Evolutionary conservation across 2,113 vertebrate genomes (phyloP), one percentile per base, ranked within the genome.

Genomic region (Hippopotamus amphibius): DNA sequence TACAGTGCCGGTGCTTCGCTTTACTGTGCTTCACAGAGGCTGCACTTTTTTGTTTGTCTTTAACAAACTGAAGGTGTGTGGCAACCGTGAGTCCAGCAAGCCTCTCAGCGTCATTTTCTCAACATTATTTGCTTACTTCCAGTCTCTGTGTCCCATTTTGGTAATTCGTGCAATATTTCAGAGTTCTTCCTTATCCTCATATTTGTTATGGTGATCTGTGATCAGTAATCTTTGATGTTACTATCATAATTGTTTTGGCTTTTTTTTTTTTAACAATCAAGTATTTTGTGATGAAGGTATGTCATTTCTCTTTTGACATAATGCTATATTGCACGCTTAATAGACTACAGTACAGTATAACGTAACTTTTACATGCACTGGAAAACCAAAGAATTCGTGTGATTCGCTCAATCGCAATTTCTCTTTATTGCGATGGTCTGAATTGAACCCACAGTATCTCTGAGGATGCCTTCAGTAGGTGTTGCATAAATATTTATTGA

Each of bases 401-500:
- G 53, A 80, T 14, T 80, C 13, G 5, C 21, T 80, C n/a, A 26
- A 41, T 24, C 57, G 33, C 13, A 57, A 57, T 80, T 80, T 57
- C 77, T 57, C 53, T 80, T 57, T 57, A 57, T 80, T 26, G 53
- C 15, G n/a, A 37, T 57, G 53, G 77, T 80, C 53, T 80, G 77
- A 57, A 57, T 80, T 55, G 77, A 80, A 80, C 77, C 53, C 13
- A 7, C 53, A 57, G 77, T 37, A 41, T 26, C 53, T 80, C 77
- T 37, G 33, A 80, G n/a, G 77, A 80, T 57, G 77, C 77, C 13
- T 2, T n/a, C 2, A 88, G 63, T 28, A 61, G 77, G 66, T 86
- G 55, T 74, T 93, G 87, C 83, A 53, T 30, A 94, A 82, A 71
- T 92, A 88, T 59, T 86, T 96, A 81, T n/a, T 87, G 8, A 53